A percentile compares a stretch with the other conserved stretches of the same genome.
Evolutionary conservation across 2,113 vertebrate species (phyloP).

Genomic region (Lathamus discolor): DNA sequence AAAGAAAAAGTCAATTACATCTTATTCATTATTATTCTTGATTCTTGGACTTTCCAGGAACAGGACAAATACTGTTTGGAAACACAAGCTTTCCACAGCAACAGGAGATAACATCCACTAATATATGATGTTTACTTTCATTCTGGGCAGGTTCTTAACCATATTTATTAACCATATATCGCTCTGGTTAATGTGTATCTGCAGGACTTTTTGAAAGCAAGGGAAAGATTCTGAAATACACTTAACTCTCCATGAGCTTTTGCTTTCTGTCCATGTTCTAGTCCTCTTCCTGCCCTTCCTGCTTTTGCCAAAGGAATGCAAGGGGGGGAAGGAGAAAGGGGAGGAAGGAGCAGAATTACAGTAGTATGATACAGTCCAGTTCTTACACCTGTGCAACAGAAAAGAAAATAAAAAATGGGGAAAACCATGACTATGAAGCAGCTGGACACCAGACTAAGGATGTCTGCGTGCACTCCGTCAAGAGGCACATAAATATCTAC

Average conservation of each 20-base stretch:
- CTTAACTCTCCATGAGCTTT: not conserved
- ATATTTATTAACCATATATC: not conserved
- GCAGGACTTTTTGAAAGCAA: not conserved
- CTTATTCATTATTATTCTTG: not conserved
- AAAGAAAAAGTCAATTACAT: not conserved
- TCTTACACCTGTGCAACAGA: accelerated
- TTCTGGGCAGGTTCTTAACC: not conserved
- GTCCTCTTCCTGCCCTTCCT: accelerated
- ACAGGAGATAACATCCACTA: not conserved
- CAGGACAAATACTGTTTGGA: not conserved
- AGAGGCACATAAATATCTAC: accelerated
- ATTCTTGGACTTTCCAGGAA: not conserved
- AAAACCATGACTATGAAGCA: accelerated
- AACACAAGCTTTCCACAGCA: not conserved
- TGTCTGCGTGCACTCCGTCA: accelerated
- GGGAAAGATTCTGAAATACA: not conserved
- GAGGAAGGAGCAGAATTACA: accelerated
- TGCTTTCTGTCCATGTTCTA: not conserved
- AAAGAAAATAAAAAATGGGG: not conserved
- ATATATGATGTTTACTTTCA: not conserved
- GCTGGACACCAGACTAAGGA: too few species aligned
- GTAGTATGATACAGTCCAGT: not conserved
- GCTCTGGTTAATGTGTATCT: accelerated
- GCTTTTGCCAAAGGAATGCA: not conserved
- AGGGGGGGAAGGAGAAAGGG: not conserved